These are phyloP conservation scores for Maniola hyperantus DNA, from an alignment of 2,888 invertebrate species.

Conservation along the genomic window DNA sequence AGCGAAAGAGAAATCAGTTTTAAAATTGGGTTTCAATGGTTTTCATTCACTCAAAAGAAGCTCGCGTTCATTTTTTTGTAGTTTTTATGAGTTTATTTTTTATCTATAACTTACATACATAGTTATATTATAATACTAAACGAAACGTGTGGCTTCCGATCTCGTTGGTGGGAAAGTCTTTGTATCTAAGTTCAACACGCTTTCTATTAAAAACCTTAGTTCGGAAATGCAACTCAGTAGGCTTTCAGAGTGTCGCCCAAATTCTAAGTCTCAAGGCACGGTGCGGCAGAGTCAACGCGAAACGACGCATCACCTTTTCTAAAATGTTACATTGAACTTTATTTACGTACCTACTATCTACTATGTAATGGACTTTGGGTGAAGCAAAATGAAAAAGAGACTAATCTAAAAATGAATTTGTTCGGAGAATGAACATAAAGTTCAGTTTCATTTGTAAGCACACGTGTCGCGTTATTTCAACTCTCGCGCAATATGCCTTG, in stretches of 20 bases:
- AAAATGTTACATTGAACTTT: not conserved
- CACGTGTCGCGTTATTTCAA: not conserved
- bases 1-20: no score
- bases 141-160: constrained; percentile 78
- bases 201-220: constrained; percentile 45
- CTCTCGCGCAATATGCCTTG: not conserved
- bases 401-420: no score
- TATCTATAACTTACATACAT: constrained; percentile 75
- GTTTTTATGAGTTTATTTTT: constrained; percentile 65
- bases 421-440: no score
- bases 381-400: no score
- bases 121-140: constrained; percentile 65
- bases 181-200: constrained; percentile 68
- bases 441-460: not conserved
- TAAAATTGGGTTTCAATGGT: constrained; percentile 9
- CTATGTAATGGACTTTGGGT: no score
- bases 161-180: constrained; percentile 80
- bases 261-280: constrained; percentile 34
- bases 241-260: constrained; percentile 43
- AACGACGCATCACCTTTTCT: not conserved
- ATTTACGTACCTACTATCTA: no score
- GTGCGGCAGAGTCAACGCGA: not conserved
- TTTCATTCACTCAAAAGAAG: constrained; percentile 69
- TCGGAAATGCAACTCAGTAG: constrained; percentile 50
- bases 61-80: constrained; percentile 64